Conservation (phyloP, 2,888 invertebrate genomes). For the Lithophane leautieri region DNA sequence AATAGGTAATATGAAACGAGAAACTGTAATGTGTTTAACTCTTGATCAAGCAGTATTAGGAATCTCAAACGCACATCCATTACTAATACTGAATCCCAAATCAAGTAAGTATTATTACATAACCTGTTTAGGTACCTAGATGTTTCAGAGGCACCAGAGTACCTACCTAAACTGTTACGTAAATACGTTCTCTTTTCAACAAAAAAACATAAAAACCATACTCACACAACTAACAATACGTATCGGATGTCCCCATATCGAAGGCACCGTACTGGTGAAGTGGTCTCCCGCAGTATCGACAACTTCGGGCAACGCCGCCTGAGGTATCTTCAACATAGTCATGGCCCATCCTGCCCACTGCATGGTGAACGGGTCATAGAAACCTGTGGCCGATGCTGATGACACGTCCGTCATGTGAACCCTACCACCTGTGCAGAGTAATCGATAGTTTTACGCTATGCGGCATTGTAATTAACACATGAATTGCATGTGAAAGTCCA, state of each 20-base stretch:
- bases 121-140: not conserved
- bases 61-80: not conserved
- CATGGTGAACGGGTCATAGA: slow-evolving; percentile 97
- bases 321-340: slow-evolving; percentile 93
- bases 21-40: not conserved
- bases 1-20: not conserved
- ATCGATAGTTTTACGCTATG: slow-evolving; percentile 37
- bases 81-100: not conserved
- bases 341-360: slow-evolving; percentile 95
- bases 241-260: slow-evolving; percentile 94
- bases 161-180: not conserved
- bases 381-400: slow-evolving; percentile 97
- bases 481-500: slow-evolving; percentile 19
- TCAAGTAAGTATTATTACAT: not conserved
- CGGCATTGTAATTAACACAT: slow-evolving; percentile 15
- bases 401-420: slow-evolving; percentile 96
- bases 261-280: slow-evolving; percentile 92
- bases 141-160: not conserved
- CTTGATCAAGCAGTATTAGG: not conserved
- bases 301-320: slow-evolving; percentile 94
- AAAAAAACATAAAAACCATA: slow-evolving; percentile 45
- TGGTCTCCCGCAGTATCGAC: slow-evolving; percentile 93
- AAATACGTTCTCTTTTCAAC: not conserved
- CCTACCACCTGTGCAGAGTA: slow-evolving; percentile 79
- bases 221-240: slow-evolving; percentile 95